Conservation (phyloP, 2,797 vertebrate genomes). For the Sebastes vulpes region DNA sequence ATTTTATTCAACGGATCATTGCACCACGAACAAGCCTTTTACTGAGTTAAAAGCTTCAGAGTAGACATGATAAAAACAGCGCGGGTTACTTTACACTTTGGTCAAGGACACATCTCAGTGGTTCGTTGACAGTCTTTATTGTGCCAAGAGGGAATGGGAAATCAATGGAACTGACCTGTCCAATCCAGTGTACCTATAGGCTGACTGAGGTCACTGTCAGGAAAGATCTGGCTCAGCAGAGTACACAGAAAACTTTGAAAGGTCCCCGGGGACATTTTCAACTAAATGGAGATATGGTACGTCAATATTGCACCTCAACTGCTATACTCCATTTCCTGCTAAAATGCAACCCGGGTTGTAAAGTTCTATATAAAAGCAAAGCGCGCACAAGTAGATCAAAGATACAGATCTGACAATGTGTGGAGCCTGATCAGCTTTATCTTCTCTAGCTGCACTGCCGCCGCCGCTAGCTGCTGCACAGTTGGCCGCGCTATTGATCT, state of each 20-base stretch:
- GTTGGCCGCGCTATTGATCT: constrained; percentile 84
- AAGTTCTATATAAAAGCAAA: constrained; percentile 36
- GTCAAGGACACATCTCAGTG: constrained; percentile 83
- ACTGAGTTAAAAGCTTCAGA: constrained; percentile 58
- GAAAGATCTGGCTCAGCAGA: constrained; percentile 84
- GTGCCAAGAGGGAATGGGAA: constrained; percentile 86
- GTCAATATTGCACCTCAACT: constrained; percentile 63
- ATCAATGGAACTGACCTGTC: constrained; percentile 85
- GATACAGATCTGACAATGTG: constrained; percentile 76
- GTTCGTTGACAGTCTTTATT: constrained; percentile 82
- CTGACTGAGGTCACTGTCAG: constrained; percentile 85
- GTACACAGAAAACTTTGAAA: constrained; percentile 84
- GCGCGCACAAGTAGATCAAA: constrained; percentile 70
- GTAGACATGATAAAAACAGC: constrained; percentile 55
- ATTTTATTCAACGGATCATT: constrained; percentile 59
- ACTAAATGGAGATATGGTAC: constrained; percentile 69
- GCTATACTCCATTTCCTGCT: constrained; percentile 20
- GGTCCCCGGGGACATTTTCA: constrained; percentile 75
- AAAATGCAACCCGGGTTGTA: constrained; percentile 3
- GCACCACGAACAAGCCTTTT: constrained; percentile 32
- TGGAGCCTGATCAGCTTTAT: constrained; percentile 70
- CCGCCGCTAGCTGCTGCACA: constrained; percentile 69
- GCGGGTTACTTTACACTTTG: constrained; percentile 67
- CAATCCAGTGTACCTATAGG: constrained; percentile 82
- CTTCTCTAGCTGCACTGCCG: constrained; percentile 47